A percentile compares a stretch with the other conserved stretches of the same genome.
Conservation (phyloP, 2,797 vertebrate species). For the Crenuchus spilurus region DNA sequence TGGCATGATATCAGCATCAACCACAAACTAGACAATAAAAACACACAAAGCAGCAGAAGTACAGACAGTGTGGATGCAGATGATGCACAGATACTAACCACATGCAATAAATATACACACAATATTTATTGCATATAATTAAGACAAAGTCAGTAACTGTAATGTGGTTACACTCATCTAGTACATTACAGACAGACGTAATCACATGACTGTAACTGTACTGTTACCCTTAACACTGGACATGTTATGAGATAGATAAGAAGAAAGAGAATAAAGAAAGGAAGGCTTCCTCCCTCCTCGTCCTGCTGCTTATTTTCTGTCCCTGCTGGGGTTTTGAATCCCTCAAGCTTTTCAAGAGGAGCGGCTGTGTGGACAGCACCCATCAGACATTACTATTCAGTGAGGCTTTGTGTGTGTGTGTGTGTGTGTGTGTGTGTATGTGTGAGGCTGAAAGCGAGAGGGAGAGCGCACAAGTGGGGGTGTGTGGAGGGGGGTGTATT, state of each 20-base stretch:
- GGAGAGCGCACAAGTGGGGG: constrained; percentile 11
- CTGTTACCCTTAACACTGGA: too few species aligned
- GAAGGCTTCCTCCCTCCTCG: constrained; percentile 22
- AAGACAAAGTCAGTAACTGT: too few species aligned
- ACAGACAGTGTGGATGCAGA: too few species aligned
- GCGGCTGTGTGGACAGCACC: constrained; percentile 58
- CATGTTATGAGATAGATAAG: constrained; percentile 1
- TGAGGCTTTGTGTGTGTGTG: constrained; percentile 80
- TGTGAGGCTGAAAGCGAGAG: constrained; percentile 69
- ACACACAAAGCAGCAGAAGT: too few species aligned
- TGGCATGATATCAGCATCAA: too few species aligned
- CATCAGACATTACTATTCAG: constrained; percentile 89
- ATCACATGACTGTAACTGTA: too few species aligned
- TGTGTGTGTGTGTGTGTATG: constrained; percentile 39
- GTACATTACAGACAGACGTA: too few species aligned
- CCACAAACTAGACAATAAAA: too few species aligned
- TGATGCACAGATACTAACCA: too few species aligned
- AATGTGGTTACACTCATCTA: too few species aligned
- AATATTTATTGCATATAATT: too few species aligned
- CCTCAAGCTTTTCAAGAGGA: constrained; percentile 70
- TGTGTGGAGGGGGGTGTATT: constrained; percentile 78
- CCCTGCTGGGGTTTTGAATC: constrained; percentile 71
- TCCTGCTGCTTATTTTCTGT: constrained; percentile 48
- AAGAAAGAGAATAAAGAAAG: constrained; percentile 9
- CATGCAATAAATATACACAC: too few species aligned